These are phyloP conservation scores for Terebella lapidaria DNA, from an alignment of 2,888 invertebrate species.

Conservation along the genomic window DNA sequence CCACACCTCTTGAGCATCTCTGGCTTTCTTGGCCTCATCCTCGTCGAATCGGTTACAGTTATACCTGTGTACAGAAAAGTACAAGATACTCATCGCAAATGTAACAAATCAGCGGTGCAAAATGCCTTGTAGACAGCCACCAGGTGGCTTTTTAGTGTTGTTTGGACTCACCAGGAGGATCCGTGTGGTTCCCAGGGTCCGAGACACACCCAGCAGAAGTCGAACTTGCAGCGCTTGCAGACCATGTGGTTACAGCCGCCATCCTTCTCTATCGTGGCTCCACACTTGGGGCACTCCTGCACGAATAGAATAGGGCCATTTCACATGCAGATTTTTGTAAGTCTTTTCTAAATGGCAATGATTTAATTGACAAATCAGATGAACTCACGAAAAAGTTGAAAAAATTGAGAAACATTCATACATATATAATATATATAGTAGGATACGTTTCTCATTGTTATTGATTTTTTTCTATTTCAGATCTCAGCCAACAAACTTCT, in stretches of 20 bases:
- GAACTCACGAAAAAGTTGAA: too few species aligned
- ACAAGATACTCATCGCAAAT: not conserved
- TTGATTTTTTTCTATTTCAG: too few species aligned
- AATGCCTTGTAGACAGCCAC: too few species aligned
- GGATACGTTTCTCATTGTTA: too few species aligned
- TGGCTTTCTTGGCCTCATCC: slow-evolving; percentile 89
- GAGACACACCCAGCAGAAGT: slow-evolving; percentile 99
- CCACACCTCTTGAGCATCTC: slow-evolving; percentile 84
- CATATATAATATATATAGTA: too few species aligned
- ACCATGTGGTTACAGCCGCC: slow-evolving; percentile 99
- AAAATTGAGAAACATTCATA: too few species aligned
- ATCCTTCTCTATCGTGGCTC: slow-evolving; percentile 71
- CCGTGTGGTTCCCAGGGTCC: slow-evolving; percentile 99
- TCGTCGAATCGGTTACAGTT: slow-evolving; percentile 97
- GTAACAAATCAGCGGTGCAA: not conserved
- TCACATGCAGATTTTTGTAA: too few species aligned
- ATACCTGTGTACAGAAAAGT: slow-evolving; percentile 62
- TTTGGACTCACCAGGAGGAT: slow-evolving; percentile 73
- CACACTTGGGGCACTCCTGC: slow-evolving; percentile 92
- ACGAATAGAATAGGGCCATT: not conserved
- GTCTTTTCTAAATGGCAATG: too few species aligned
- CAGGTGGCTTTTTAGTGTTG: too few species aligned
- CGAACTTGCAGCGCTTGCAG: slow-evolving; percentile 96
- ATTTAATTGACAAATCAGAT: too few species aligned
- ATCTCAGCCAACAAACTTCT: too few species aligned